Percentiles rank a stretch among this genome's conserved stretches.
phyloP scores from a whole-genome alignment of 1,140 invertebrate genomes.

The Drosophila aff. region DNA sequence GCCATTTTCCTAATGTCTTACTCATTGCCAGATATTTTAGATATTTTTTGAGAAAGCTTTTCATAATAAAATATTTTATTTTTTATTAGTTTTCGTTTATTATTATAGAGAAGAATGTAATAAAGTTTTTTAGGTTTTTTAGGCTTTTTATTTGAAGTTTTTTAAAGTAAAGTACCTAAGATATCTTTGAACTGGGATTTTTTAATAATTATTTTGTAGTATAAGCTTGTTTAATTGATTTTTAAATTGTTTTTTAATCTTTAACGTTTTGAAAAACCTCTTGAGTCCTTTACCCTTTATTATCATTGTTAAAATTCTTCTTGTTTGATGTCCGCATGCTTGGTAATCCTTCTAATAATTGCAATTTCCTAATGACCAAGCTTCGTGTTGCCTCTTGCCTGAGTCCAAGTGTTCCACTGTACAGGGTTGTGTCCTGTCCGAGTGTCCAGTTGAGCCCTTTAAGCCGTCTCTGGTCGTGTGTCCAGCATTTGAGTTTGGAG shows the following conservation, averaged over 20 bases:
- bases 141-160: not conserved
- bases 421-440: constrained; percentile 12
- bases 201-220: not conserved
- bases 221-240: not conserved
- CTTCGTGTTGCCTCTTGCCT: constrained; percentile 1
- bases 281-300: not conserved
- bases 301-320: not conserved
- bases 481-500: constrained; percentile 46
- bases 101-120: not conserved
- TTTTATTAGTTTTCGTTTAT: not conserved
- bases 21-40: constrained; percentile 8
- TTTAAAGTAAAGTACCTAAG: not conserved
- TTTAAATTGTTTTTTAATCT: not conserved
- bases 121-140: not conserved
- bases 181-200: not conserved
- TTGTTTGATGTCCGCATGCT: constrained; percentile 12
- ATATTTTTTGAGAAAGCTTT: constrained; percentile 21
- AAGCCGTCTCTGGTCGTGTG: constrained; percentile 64
- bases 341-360: constrained; percentile 31
- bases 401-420: constrained; percentile 20
- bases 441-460: constrained; percentile 40
- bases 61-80: not conserved
- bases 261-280: too few species aligned
- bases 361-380: constrained; percentile 53
- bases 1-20: constrained; percentile 37